Conservation (phyloP, 2,797 vertebrate genomes). For the Tragelaphus oryx region DNA sequence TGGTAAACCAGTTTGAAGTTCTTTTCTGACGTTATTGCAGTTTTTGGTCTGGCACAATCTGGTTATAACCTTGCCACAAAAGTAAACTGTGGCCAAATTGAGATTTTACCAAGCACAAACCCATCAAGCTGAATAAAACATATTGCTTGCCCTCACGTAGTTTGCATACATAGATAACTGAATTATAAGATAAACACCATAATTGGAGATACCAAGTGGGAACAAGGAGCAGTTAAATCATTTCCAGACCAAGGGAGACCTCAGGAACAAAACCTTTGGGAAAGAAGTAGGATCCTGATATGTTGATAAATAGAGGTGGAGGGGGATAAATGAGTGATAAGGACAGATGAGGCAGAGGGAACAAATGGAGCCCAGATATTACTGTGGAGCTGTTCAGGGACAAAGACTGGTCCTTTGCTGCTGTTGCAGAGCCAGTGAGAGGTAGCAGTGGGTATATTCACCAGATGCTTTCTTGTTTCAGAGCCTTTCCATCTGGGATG, state of each 20-base stretch:
- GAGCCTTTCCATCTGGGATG: background rate
- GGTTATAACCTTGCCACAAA: slow-evolving; percentile 11
- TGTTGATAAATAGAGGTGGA: background rate
- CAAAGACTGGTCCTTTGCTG: background rate
- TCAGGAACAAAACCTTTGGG: background rate
- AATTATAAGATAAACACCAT: background rate
- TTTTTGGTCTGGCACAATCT: slow-evolving; percentile 42
- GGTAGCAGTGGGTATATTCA: background rate
- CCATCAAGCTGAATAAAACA: background rate
- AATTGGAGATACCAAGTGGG: background rate
- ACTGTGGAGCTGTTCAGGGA: background rate
- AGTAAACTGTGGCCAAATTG: slow-evolving; percentile 36
- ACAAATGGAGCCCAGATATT: background rate
- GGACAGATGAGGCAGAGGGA: background rate
- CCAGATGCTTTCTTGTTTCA: background rate
- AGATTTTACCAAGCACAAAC: background rate
- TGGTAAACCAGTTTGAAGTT: slow-evolving; percentile 53
- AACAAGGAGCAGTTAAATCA: background rate
- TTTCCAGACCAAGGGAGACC: background rate
- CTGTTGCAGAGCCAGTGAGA: background rate
- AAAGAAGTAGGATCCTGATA: background rate
- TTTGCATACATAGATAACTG: background rate
- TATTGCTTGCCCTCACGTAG: background rate
- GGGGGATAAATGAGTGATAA: background rate
- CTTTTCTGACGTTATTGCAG: slow-evolving; percentile 25